Evolutionary conservation across 2,888 invertebrate genomes (phyloP).

Genomic region (Cecidostiba fungosa): DNA sequence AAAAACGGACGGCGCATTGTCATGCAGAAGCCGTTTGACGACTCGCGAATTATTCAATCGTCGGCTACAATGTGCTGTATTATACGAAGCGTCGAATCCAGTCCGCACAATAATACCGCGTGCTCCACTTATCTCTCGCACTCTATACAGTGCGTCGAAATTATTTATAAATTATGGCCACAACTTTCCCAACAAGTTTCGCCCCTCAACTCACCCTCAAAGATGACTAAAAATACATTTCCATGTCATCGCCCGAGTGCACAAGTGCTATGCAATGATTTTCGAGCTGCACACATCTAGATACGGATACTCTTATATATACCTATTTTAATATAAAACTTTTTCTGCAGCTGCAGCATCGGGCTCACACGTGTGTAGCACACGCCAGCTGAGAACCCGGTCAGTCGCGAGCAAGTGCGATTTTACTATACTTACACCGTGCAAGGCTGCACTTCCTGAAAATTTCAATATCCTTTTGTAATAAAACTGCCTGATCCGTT

Average conservation of each 20-base stretch:
- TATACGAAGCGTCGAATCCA: background rate
- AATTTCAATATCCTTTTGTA: background rate
- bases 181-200: too few relatives aligned
- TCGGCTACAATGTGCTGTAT: too few relatives aligned
- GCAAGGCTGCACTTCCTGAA: background rate
- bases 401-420: background rate
- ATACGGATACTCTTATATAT: too few relatives aligned
- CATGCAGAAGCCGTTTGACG: too few relatives aligned
- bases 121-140: background rate
- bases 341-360: background rate
- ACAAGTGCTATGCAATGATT: slow-evolving; percentile 40
- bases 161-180: too few relatives aligned
- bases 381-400: background rate
- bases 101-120: background rate
- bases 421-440: background rate
- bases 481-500: background rate
- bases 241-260: slow-evolving; percentile 46
- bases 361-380: background rate
- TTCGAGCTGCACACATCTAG: too few relatives aligned
- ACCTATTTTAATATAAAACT: too few relatives aligned
- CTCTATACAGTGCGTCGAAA: background rate
- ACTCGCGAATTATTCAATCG: too few relatives aligned
- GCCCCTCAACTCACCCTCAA: too few relatives aligned
- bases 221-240: slow-evolving; percentile 30
- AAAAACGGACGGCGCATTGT: too few relatives aligned